phyloP scores from a whole-genome alignment of 2,888 invertebrate genomes.

The Xylocampa areola region DNA sequence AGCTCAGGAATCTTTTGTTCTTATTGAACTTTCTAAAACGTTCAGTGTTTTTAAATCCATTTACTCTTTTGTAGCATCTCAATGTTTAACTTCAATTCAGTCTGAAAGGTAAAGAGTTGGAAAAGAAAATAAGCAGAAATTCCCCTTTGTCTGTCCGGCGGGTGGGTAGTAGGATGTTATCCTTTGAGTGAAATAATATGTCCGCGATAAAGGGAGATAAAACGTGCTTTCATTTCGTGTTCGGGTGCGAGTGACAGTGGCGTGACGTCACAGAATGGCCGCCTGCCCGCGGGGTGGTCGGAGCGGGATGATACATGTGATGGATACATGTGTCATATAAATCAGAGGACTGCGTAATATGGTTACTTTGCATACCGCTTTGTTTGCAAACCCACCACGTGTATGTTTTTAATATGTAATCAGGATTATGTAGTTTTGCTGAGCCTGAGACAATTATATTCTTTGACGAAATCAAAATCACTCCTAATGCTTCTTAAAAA shows the following conservation, averaged over 20 bases:
- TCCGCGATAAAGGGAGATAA: constrained; percentile 74
- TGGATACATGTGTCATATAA: constrained; percentile 64
- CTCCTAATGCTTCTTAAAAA: no score
- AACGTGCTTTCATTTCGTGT: constrained; percentile 76
- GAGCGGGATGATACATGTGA: constrained; percentile 53
- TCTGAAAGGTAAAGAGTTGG: constrained; percentile 37
- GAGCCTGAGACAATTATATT: not conserved
- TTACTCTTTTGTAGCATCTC: constrained; percentile 47
- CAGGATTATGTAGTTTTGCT: constrained; percentile 12
- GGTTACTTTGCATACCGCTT: constrained; percentile 28
- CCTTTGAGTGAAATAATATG: constrained; percentile 73
- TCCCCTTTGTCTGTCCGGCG: constrained; percentile 57
- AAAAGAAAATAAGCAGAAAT: constrained; percentile 53
- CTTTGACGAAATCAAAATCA: no score
- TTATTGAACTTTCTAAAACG: constrained; percentile 55
- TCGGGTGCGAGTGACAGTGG: constrained; percentile 73
- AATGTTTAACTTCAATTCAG: constrained; percentile 55
- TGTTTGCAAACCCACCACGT: constrained; percentile 38
- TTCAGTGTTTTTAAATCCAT: constrained; percentile 53
- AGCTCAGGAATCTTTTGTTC: constrained; percentile 56
- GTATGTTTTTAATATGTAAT: constrained; percentile 30
- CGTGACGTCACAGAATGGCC: constrained; percentile 70
- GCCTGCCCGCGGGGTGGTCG: constrained; percentile 35
- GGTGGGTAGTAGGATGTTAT: constrained; percentile 57
- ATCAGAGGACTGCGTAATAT: constrained; percentile 63